These are phyloP conservation scores for Ibidorhyncha struthersii DNA, from an alignment of 2,113 vertebrate species.

Conservation along the genomic window DNA sequence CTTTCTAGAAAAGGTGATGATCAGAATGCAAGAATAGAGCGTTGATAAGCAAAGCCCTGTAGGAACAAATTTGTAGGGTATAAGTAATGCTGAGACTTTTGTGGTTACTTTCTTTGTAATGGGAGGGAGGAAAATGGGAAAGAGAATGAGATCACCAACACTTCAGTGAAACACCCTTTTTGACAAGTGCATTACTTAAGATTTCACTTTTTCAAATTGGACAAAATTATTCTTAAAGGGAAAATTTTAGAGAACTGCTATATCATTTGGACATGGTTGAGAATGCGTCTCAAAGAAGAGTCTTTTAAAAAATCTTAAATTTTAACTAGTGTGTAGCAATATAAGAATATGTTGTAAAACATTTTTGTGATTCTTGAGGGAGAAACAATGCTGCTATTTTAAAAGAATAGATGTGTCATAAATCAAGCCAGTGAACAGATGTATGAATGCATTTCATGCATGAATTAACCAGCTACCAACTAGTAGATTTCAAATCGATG, in stretches of 20 bases:
- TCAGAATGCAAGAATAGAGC: neutral
- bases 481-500: neutral
- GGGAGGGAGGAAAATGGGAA: neutral
- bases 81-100: neutral
- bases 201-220: neutral
- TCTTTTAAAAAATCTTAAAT: neutral
- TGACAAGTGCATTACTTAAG: neutral
- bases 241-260: neutral
- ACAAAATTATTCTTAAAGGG: neutral
- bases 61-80: neutral
- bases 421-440: neutral
- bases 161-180: neutral
- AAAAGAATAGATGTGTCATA: neutral
- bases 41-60: neutral
- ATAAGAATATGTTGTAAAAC: neutral
- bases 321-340: neutral
- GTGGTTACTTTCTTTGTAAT: neutral
- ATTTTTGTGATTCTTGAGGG: neutral
- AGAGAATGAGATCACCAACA: neutral
- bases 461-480: conserved; percentile 28
- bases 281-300: neutral
- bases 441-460: neutral
- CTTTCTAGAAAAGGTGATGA: neutral
- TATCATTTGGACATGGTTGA: neutral
- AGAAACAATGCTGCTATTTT: neutral